A percentile compares a stretch with the other conserved stretches of the same genome.
phyloP scores from a whole-genome alignment of 2,113 vertebrate genomes.

The Rissa tridactyla region DNA sequence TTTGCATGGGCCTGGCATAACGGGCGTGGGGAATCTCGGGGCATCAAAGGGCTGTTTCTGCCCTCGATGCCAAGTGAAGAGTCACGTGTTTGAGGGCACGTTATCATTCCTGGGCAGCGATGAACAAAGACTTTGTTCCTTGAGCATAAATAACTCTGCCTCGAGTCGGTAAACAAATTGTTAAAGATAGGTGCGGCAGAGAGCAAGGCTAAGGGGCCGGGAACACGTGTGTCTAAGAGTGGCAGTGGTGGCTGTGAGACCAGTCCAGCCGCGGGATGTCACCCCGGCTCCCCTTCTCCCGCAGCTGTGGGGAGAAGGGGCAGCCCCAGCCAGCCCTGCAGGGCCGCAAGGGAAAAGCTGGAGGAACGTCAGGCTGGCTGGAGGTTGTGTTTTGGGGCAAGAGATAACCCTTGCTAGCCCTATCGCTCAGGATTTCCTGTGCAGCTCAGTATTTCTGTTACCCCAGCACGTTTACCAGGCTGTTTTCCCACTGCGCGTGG shows the following conservation, averaged over 20 bases:
- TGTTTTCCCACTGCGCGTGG: accelerated
- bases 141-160: neutral
- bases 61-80: accelerated
- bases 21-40: no score
- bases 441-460: neutral
- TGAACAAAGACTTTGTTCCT: neutral
- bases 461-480: accelerated
- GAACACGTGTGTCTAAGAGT: neutral
- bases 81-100: neutral
- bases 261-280: neutral
- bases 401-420: neutral
- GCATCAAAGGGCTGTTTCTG: neutral
- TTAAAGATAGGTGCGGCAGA: neutral
- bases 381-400: neutral
- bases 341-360: neutral
- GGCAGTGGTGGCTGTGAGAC: neutral
- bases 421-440: neutral
- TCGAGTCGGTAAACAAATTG: neutral
- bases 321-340: neutral
- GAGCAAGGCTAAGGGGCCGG: neutral
- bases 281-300: neutral
- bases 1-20: no score
- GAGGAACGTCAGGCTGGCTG: neutral
- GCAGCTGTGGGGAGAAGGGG: neutral
- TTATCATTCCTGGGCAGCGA: neutral